phyloP scores from a whole-genome alignment of 2,888 invertebrate species.

The Osedax frankpressi region DNA sequence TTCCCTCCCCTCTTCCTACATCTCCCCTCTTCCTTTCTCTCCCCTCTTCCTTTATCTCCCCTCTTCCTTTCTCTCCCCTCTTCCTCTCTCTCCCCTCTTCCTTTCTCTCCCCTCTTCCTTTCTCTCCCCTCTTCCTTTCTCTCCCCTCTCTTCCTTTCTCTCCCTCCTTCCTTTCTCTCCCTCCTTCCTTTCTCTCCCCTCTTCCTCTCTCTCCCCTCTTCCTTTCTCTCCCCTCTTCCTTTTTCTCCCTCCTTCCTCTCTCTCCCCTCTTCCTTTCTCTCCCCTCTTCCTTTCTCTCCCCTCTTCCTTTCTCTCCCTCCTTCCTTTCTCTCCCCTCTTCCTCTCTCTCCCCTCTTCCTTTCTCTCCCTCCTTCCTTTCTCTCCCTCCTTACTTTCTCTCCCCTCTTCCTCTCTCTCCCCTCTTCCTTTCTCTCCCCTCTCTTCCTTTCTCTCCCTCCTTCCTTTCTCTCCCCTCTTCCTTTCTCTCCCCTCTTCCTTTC shows the following conservation, averaged over 20 bases:
- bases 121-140: no score
- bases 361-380: constrained; percentile 1
- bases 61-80: no score
- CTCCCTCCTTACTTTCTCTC: neutral
- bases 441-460: neutral
- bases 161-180: no score
- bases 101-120: no score
- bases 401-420: neutral
- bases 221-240: neutral
- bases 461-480: no score
- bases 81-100: no score
- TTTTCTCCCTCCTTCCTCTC: neutral
- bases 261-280: neutral
- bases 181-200: neutral
- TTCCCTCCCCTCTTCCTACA: no score
- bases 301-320: neutral
- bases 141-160: no score
- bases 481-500: neutral
- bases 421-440: neutral
- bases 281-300: neutral
- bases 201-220: neutral
- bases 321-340: neutral
- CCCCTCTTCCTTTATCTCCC: no score
- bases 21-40: no score
- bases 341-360: neutral